Base-by-base conservation (phyloP, 2,113 vertebrate genomes). In the Lagenorhynchus albirostris region DNA sequence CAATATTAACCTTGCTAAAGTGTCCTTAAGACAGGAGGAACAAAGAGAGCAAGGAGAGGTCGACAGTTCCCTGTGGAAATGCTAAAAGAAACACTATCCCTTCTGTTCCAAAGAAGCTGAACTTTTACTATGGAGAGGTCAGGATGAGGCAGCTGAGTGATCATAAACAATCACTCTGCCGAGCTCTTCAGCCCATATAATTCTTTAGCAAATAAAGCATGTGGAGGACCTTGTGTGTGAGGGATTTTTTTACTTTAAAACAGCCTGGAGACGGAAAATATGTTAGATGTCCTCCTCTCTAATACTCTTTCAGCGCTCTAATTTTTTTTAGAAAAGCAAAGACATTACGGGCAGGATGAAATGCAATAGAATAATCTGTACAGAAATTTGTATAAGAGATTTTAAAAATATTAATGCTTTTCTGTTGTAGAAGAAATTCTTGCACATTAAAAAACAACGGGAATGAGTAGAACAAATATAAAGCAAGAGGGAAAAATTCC, bases 141-240 rank as follows among this genome's bases (percentile, higher is more conserved):
- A 82, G 25, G 38, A 84, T 41, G 73, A 80, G 65, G 53, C 33
- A 77, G 38, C 9, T 11, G 86, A 79, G 17, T 8, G 36, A 67
- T 70, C 62, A 68, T 47, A 74, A 92, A 87, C 38, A 60, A 41
- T 25, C 17, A 0, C 31, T 86, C 79, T 92, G 31, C 65, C 36
- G 33, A 88, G 31, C 7, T 63, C 65, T 83, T 63, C 17, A 60
- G 55, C 8, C 50, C 18, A 10, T 14, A 2, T 58, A 71, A 79
- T 79, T 93, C 95, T 73, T 65, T 47, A 79, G 60, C 26, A 70
- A 96, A 86, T 94, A 95, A 89, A 96, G 25, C n/a, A 71, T 73
- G 50, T 38, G 47, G 25, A 84, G 31, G 88, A 79, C 13, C 10
- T 89, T 77, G 33, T 8, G 6, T n/a, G 20, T 11, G 8, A 82